A percentile compares a stretch with the other conserved stretches of the same genome.
phyloP scores from a whole-genome alignment of 2,113 vertebrate species.

The Melanotaenia duboulayi region DNA sequence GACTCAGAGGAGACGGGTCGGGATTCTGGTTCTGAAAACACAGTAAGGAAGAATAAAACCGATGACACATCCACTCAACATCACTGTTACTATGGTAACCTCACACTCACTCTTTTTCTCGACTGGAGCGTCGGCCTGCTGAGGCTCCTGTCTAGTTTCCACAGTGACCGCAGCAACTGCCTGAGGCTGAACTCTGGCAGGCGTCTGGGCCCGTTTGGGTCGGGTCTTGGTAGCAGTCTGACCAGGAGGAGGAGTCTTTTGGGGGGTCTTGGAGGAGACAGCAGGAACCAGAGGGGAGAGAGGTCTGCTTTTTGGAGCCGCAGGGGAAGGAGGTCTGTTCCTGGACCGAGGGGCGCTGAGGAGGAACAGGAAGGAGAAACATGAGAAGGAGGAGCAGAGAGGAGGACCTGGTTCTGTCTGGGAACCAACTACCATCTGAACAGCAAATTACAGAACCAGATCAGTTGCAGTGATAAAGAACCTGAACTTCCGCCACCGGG shows the following conservation, averaged over 20 bases:
- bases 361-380: slow-evolving; percentile 8
- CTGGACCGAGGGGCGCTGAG: slow-evolving; percentile 81
- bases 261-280: slow-evolving; percentile 79
- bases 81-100: slow-evolving; percentile 24
- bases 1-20: not conserved
- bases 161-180: slow-evolving; percentile 74
- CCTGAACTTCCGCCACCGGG: too few species aligned
- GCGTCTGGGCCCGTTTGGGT: slow-evolving; percentile 84
- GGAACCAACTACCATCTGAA: not conserved
- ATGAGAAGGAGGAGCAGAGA: not conserved
- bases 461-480: too few species aligned
- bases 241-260: slow-evolving; percentile 79
- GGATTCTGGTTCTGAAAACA: not conserved
- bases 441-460: too few species aligned
- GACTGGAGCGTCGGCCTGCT: slow-evolving; percentile 57
- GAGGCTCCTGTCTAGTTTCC: slow-evolving; percentile 70
- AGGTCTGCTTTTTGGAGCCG: slow-evolving; percentile 84
- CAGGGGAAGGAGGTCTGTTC: slow-evolving; percentile 88
- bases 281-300: slow-evolving; percentile 85
- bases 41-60: not conserved
- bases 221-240: slow-evolving; percentile 81
- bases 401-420: not conserved
- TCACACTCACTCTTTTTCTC: slow-evolving; percentile 76
- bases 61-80: too few species aligned
- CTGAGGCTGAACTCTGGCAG: slow-evolving; percentile 69